These are phyloP conservation scores for Melanerpes formicivorus DNA, from an alignment of 2,113 vertebrate species.

Conservation along the genomic window DNA sequence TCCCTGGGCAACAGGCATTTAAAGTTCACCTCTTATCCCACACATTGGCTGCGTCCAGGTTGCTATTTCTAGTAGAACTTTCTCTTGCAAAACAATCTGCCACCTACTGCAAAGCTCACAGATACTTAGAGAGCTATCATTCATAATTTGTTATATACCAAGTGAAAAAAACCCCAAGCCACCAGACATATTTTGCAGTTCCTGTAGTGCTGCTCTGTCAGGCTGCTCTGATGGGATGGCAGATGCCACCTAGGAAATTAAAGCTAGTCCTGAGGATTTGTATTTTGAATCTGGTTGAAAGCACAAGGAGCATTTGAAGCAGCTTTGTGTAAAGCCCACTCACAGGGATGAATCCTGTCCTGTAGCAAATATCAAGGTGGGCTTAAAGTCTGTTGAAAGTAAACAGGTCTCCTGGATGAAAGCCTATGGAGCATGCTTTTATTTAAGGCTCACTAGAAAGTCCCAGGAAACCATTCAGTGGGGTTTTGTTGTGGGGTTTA, in stretches of 20 bases:
- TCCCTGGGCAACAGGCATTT: background rate
- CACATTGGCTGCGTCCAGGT: background rate
- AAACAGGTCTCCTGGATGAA: background rate
- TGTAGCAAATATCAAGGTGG: background rate
- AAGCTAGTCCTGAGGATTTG: constrained; percentile 48
- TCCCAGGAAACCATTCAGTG: background rate
- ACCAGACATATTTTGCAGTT: background rate
- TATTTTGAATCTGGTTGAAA: constrained; percentile 48
- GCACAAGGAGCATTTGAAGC: constrained; percentile 5
- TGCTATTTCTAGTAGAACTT: background rate
- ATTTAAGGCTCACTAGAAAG: background rate
- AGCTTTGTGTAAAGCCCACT: constrained; percentile 25
- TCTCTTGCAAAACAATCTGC: background rate
- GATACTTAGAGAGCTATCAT: background rate
- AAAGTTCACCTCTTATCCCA: background rate
- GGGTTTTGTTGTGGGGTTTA: background rate
- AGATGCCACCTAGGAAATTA: constrained; percentile 61
- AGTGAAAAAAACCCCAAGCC: constrained; percentile 40
- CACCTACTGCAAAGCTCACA: constrained; percentile 2
- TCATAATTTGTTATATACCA: background rate
- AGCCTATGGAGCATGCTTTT: background rate
- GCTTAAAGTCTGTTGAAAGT: background rate
- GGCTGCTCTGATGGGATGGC: constrained; percentile 40
- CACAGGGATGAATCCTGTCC: background rate
- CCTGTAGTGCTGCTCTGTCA: background rate